Percentiles rank a stretch among this genome's conserved stretches.
These are phyloP conservation scores for Leucoma salicis DNA, from an alignment of 2,888 invertebrate species.

Conservation along the genomic window DNA sequence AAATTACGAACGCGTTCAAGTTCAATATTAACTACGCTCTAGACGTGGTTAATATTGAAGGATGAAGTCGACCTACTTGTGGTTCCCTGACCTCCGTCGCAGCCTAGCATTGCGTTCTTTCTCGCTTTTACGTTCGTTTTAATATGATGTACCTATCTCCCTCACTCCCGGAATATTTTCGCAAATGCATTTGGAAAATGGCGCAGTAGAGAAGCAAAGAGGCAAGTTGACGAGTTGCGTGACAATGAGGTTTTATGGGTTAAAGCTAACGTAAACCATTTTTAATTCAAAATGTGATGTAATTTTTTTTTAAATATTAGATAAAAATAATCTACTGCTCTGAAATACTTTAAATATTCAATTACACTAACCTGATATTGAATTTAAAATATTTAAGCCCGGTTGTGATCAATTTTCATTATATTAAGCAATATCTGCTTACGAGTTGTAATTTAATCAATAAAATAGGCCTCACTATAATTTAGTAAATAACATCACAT, in stretches of 20 bases:
- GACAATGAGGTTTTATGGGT: constrained; percentile 57
- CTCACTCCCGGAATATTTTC: constrained; percentile 78
- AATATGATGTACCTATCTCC: constrained; percentile 41
- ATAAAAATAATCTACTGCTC: too few species aligned
- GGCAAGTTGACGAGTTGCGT: constrained; percentile 54
- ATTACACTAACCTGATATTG: too few species aligned
- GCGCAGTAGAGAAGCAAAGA: constrained; percentile 54
- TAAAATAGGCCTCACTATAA: too few species aligned
- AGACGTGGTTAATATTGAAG: constrained; percentile 70
- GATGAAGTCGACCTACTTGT: constrained; percentile 79
- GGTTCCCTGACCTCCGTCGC: constrained; percentile 79
- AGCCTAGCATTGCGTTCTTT: constrained; percentile 63
- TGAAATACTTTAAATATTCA: too few species aligned
- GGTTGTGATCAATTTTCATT: too few species aligned
- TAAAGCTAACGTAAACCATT: constrained; percentile 27
- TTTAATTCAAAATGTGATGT: not conserved
- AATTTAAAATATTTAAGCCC: too few species aligned
- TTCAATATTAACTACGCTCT: constrained; percentile 61
- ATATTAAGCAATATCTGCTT: too few species aligned
- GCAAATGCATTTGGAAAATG: constrained; percentile 74
- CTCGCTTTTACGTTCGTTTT: constrained; percentile 33
- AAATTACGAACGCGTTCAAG: constrained; percentile 57
- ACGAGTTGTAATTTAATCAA: too few species aligned
- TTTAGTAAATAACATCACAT: too few species aligned
- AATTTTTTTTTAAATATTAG: too few species aligned